Conservation (phyloP, 2,113 vertebrate genomes). For the Pica pica region DNA sequence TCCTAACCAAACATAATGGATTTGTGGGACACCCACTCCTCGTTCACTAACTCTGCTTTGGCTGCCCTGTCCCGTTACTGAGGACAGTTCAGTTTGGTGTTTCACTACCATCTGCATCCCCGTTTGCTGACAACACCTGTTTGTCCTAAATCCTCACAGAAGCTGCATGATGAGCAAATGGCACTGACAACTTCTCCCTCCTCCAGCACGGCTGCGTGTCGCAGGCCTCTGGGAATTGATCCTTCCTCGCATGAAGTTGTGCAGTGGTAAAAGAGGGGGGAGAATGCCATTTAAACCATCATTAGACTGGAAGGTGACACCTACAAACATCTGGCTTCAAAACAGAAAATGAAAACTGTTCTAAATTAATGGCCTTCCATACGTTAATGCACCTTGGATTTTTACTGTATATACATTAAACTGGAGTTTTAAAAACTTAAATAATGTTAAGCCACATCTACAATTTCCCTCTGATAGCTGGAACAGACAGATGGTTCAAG, state of each 20-base stretch:
- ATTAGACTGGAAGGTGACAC: slow-evolving; percentile 53
- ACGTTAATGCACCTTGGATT: background rate
- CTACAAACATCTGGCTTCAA: slow-evolving; percentile 44
- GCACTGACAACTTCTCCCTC: background rate
- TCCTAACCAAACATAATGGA: background rate
- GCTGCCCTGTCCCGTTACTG: background rate
- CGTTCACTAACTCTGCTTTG: too few species aligned
- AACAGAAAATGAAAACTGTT: background rate
- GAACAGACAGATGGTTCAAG: background rate
- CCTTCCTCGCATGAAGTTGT: background rate
- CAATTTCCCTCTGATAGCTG: background rate
- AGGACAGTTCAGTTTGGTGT: background rate
- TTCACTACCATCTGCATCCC: background rate
- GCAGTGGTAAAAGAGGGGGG: background rate
- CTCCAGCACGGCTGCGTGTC: accelerated
- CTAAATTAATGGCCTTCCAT: slow-evolving; percentile 29
- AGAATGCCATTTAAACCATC: background rate
- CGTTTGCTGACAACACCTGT: background rate
- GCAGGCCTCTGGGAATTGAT: background rate
- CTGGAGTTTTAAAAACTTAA: background rate
- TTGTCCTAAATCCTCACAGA: background rate
- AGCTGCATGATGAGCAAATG: background rate
- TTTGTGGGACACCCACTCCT: background rate
- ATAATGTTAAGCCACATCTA: background rate
- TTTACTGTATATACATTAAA: background rate